Conservation (phyloP, 2,797 vertebrate genomes). For the Adelosebastes latens region DNA sequence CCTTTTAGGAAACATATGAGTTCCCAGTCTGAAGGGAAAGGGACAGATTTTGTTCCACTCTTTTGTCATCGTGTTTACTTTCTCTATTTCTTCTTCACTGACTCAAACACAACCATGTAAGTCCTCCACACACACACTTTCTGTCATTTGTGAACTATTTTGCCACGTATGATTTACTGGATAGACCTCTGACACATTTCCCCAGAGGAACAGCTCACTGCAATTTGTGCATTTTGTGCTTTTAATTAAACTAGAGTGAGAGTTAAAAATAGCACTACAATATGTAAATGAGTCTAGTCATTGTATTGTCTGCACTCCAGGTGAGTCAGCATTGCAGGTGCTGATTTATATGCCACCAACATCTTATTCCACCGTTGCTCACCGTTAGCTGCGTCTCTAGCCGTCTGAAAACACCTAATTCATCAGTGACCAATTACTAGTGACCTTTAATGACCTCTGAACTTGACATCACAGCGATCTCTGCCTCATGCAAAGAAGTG, state of each 20-base stretch:
- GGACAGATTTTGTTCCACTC: neutral
- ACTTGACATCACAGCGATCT: constrained; percentile 26
- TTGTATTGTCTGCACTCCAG: constrained; percentile 23
- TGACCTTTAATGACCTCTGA: constrained; percentile 54
- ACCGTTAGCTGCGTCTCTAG: constrained; percentile 27
- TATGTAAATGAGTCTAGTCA: constrained; percentile 12
- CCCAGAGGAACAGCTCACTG: neutral
- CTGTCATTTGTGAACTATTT: neutral
- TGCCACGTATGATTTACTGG: neutral
- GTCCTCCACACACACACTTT: neutral
- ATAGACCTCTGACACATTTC: neutral
- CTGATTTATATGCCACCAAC: constrained; percentile 35
- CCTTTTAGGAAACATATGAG: constrained; percentile 8
- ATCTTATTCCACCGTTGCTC: constrained; percentile 37
- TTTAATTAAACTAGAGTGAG: neutral
- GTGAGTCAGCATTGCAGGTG: constrained; percentile 31
- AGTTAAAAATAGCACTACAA: constrained; percentile 10
- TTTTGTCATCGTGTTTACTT: neutral
- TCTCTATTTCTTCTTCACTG: neutral
- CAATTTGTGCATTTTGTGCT: neutral
- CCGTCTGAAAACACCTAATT: constrained; percentile 37
- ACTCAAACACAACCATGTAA: neutral
- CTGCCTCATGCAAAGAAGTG: constrained; percentile 3
- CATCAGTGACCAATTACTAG: constrained; percentile 50
- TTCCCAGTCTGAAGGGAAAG: neutral